These are phyloP conservation scores for Galeopterus variegatus DNA, from an alignment of 2,113 vertebrate species.

Conservation along the genomic window DNA sequence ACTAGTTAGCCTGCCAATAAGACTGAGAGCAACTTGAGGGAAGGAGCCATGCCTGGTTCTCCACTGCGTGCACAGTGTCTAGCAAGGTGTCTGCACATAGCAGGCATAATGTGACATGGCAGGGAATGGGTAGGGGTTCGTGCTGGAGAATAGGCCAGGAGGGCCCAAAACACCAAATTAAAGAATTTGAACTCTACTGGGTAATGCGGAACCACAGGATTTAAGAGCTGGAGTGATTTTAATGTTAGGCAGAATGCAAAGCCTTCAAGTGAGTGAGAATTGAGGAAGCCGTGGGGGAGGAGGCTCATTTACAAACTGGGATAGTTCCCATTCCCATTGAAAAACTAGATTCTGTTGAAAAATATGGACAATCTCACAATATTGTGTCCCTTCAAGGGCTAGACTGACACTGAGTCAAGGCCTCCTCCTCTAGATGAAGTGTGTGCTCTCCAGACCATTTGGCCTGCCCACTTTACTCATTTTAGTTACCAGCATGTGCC, in stretches of 20 bases:
- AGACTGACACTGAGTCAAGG: neutral
- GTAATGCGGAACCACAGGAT: neutral
- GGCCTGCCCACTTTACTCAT: neutral
- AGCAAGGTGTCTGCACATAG: neutral
- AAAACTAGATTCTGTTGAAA: neutral
- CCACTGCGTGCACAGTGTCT: neutral
- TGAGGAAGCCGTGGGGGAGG: neutral
- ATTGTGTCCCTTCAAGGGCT: neutral
- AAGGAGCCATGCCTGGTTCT: neutral
- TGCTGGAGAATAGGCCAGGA: neutral
- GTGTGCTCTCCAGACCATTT: neutral
- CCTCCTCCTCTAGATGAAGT: neutral
- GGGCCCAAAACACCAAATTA: neutral
- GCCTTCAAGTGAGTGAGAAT: neutral
- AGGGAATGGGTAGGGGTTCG: neutral
- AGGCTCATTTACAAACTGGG: neutral
- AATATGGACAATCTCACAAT: neutral
- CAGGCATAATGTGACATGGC: rapidly evolving
- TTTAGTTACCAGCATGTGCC: neutral
- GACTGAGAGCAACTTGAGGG: neutral
- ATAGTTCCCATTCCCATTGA: neutral
- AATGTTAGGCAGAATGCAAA: conserved; percentile 1
- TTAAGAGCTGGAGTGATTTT: neutral
- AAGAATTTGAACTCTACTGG: neutral
- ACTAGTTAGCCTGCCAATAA: neutral